Percentiles rank a stretch among this genome's conserved stretches.
Evolutionary conservation across 2,888 invertebrate species (phyloP).

Genomic region (Nephrotoma appendiculata): DNA sequence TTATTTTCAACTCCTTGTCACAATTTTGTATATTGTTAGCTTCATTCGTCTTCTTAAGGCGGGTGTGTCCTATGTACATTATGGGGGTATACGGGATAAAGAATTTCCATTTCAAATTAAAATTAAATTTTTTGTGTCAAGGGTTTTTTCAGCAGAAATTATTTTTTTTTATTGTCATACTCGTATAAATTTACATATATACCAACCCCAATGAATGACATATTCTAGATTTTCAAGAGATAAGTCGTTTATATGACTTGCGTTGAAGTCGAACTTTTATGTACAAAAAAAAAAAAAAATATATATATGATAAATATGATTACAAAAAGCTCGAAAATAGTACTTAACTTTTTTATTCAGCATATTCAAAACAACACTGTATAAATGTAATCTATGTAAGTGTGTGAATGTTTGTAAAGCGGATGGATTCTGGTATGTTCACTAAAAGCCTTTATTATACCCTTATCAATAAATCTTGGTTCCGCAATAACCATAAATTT

Average conservation of each 20-base stretch:
- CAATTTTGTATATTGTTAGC: no score
- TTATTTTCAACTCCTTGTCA: neutral
- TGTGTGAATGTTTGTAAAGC: neutral
- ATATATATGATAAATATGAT: neutral
- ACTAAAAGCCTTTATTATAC: neutral
- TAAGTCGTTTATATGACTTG: neutral
- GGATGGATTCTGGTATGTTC: neutral
- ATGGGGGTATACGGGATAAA: neutral
- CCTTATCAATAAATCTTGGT: neutral
- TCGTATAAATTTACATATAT: neutral
- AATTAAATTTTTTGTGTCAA: neutral
- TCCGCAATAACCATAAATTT: neutral
- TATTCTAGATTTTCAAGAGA: neutral
- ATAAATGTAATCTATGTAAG: neutral
- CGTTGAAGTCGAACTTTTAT: neutral
- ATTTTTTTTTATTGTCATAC: neutral
- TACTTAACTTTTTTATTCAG: neutral
- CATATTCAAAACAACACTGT: neutral
- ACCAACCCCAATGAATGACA: neutral
- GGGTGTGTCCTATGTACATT: no score
- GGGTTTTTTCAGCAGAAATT: neutral
- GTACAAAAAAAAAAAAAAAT: neutral
- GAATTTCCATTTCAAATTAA: neutral
- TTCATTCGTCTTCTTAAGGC: neutral
- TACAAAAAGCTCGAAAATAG: neutral